Base-by-base conservation (phyloP, 2,113 vertebrate species). In the Acanthochromis polyacanthus region DNA sequence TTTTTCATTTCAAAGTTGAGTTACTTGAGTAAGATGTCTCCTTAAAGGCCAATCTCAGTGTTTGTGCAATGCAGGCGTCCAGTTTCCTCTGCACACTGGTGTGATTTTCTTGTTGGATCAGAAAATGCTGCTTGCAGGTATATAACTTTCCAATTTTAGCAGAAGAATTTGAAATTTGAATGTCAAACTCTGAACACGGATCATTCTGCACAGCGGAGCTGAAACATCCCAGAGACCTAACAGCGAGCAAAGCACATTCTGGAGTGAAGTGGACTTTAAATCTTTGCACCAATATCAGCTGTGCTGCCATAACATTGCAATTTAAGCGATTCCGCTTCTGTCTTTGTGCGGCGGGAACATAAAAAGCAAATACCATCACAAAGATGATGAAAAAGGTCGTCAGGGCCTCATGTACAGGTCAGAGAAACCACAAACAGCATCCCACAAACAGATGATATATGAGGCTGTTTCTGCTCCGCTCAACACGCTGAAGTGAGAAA, bases 301-400 rank as follows among this genome's bases (percentile, higher is more conserved):
- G 32, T 36, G 32, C 28, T 25, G 1, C 52, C 38, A 16, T 68
- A 12, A 55, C 32, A n/a, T n/a, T 14, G 25, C 52, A 52, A 0
- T 59, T n/a, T 36, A 3, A 36, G 12, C 17, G 36, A 73, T 36
- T 45, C 2, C 28, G 30, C 3, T 25, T 45, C 16, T n/a, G 11
- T 62, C 3, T 71, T 23, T 58, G 45, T 6, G 5, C 14, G 57
- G 15, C 51, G 58, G 32, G 32, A 36, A 36, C 32, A 59, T 12
- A 20, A 61, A 63, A 58, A 58, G 20, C 32, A 36, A 36, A 48
- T 28, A 60, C 43, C 25, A 32, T 65, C 20, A 30, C 50, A 65
- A 52, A 79, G 30, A 28, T 4, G 7, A 71, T 59, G 17, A 46
- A 45, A 65, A 73, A 32, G 50, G 50, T 73, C 32, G 68, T 10